A percentile compares a stretch with the other conserved stretches of the same genome.
Evolutionary conservation across 1,140 invertebrate species (phyloP).

Genomic region (Popillia japonica): DNA sequence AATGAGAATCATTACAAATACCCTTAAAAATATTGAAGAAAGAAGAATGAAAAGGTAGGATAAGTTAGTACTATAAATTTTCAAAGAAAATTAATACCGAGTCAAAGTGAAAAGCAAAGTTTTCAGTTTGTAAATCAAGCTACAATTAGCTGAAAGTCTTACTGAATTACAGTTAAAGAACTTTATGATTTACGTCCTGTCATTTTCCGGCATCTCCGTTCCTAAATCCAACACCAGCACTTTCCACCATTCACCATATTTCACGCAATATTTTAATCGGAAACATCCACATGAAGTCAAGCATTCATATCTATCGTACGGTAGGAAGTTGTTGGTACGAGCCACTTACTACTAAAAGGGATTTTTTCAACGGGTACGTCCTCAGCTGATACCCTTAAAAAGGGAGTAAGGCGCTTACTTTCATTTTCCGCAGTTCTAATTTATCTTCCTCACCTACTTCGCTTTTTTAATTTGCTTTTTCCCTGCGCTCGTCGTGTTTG

Average conservation of each 20-base stretch:
- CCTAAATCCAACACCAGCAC: slow-evolving; percentile 21
- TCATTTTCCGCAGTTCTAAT: slow-evolving; percentile 32
- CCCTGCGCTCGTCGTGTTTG: slow-evolving; percentile 23
- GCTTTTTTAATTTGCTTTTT: slow-evolving; percentile 32
- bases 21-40: not conserved
- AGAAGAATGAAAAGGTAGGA: not conserved
- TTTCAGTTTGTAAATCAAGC: slow-evolving; percentile 4
- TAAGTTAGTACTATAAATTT: not conserved
- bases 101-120: not conserved
- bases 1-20: too few species aligned
- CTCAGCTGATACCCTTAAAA: slow-evolving; percentile 24
- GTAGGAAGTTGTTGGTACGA: not conserved
- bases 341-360: slow-evolving; percentile 1
- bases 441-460: slow-evolving; percentile 33
- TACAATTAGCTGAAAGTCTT: slow-evolving; percentile 26
- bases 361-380: slow-evolving; percentile 32
- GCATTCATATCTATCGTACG: slow-evolving; percentile 9
- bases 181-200: slow-evolving; percentile 26
- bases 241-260: not conserved
- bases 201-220: not conserved
- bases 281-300: slow-evolving; percentile 1
- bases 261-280: slow-evolving; percentile 8
- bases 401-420: slow-evolving; percentile 22
- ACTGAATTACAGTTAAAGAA: not conserved
- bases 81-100: not conserved